A percentile compares a stretch with the other conserved stretches of the same genome.
Evolutionary conservation across 2,113 vertebrate genomes (phyloP).

Genomic region (Nyctereutes procyonoides): DNA sequence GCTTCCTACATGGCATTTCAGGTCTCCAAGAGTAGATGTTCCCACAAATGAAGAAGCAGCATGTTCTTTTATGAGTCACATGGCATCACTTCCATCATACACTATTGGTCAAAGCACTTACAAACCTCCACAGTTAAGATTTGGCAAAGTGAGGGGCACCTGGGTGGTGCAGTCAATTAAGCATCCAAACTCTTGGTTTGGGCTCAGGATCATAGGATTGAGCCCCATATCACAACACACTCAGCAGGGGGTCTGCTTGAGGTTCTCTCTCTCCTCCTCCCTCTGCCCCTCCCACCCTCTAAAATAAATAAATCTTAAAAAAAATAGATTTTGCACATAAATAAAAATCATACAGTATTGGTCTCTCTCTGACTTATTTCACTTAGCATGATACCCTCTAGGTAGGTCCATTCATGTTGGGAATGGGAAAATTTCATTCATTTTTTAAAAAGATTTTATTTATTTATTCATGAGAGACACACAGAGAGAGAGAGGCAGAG

Average conservation of each 20-base stretch:
- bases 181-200: background rate
- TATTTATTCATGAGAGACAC: no score
- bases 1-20: background rate
- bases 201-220: background rate
- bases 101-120: background rate
- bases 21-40: background rate
- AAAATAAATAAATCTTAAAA: background rate
- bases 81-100: background rate
- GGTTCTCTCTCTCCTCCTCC: background rate
- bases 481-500: no score
- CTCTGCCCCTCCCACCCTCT: background rate
- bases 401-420: background rate
- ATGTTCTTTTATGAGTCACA: background rate
- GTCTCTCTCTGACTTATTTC: background rate
- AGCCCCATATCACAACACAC: background rate
- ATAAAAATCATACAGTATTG: background rate
- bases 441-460: background rate
- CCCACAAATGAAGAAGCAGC: background rate
- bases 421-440: no score
- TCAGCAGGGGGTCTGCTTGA: background rate
- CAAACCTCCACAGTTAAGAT: background rate
- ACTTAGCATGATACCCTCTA: background rate
- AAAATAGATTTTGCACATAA: background rate
- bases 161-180: background rate
- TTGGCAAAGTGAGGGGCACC: background rate